Conservation (phyloP, 2,113 vertebrate species). For the Lophius piscatorius region DNA sequence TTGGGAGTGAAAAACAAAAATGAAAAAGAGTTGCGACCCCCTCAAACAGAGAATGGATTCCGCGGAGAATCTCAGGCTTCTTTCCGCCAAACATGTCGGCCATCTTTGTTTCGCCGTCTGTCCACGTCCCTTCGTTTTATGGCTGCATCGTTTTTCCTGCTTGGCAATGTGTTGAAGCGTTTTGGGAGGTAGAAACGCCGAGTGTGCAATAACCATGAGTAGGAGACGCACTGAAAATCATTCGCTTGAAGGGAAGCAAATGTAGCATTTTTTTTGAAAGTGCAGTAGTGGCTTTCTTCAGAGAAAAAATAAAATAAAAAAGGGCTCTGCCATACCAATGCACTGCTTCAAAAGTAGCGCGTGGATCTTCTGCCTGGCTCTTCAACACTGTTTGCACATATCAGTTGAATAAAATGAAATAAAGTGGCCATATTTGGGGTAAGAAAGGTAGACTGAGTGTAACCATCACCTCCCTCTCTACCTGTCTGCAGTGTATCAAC, state of each 20-base stretch:
- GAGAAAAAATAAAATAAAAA: conserved; percentile 50
- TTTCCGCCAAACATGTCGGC: conserved; percentile 7
- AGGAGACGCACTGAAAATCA: conserved; percentile 16
- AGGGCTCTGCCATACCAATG: conserved; percentile 75
- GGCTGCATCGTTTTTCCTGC: conserved; percentile 32
- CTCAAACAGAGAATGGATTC: conserved; percentile 1
- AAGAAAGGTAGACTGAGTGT: conserved; percentile 41
- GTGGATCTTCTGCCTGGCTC: conserved; percentile 46
- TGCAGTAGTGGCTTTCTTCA: conserved; percentile 38
- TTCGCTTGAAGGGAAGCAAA: conserved; percentile 37
- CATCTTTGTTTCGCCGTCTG: conserved; percentile 20
- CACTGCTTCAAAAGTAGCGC: conserved; percentile 60
- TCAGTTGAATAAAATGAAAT: conserved; percentile 17
- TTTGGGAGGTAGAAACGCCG: conserved; percentile 14
- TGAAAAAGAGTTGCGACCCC: not conserved
- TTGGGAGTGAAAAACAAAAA: conserved; percentile 1
- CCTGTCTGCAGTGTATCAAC: conserved; percentile 76
- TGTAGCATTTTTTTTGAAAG: conserved; percentile 65
- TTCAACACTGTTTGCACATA: conserved; percentile 63
- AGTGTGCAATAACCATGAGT: conserved; percentile 29
- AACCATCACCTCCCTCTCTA: conserved; percentile 62
- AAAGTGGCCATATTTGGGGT: conserved; percentile 26
- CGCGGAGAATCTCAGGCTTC: conserved; percentile 19
- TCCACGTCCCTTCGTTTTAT: conserved; percentile 14
- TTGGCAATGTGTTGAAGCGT: conserved; percentile 25